Evolutionary conservation across 2,797 vertebrate species (phyloP), one percentile per base, ranked within the genome.

Genomic region (Esox masquinongy): DNA sequence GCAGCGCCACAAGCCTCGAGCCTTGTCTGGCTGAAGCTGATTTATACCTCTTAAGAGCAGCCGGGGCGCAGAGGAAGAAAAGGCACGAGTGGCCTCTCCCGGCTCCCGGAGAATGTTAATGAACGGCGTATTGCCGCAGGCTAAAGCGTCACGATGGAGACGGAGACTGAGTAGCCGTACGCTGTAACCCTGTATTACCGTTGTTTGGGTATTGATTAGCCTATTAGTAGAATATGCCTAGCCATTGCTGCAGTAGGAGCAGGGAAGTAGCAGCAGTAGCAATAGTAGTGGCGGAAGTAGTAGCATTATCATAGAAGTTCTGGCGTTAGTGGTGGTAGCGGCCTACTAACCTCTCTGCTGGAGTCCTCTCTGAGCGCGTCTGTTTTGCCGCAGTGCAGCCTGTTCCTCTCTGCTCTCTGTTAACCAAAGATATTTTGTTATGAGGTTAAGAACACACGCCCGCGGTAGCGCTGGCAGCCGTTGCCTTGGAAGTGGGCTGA

Each of bases 221-320:
- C 17, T 69, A 47, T 36, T 69, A 43, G 9, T 69, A 47, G 68
- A 4, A 22, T 19, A 43, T 43, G 39, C 39, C 39, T 69, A 39
- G 68, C n/a, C 11, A 36, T 22, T 43, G 34, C 47, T 22, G 36
- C 43, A 69, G 68, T 68, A 68, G 66, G 3, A 68, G 34, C 34
- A 43, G 66, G n/a, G 66, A 9, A 68, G 29, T 36, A 34, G 66
- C 22, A 68, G 66, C 9, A 68, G 66, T 39, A 67, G 64, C 36
- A 68, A 31, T 68, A 68, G 31, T 22, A 68, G 67, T 22, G n/a
- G 34, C n/a, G 36, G 66, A n/a, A 39, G 34, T 39, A 39, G 15
- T 39, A n/a, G 34, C 9, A 39, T 4, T 16, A 51, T 29, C 12
- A 17, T 34, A 71, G 47, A 19, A 53, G 47, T 67, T 74, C 49